Evolutionary conservation across 1,140 invertebrate genomes (phyloP), one percentile per base, ranked within the genome.

Genomic region (Triops cancriformis): DNA sequence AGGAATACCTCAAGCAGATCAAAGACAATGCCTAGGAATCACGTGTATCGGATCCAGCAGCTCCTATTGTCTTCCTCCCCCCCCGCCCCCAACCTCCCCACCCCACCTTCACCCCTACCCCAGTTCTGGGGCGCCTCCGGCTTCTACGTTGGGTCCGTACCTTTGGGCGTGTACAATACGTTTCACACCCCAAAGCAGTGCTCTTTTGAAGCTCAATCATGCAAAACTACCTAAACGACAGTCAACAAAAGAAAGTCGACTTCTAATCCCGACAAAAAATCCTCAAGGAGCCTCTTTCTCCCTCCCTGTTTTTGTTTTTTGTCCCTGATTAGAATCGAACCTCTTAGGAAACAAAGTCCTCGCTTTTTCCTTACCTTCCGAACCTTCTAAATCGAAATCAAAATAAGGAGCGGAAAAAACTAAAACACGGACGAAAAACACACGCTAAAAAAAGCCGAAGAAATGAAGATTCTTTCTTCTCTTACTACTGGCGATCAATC

Each of bases 111-210:
- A n/a, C n/a, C n/a, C n/a, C n/a, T n/a, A n/a, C n/a, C n/a, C n/a
- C n/a, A n/a, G n/a, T n/a, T n/a, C n/a, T n/a, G n/a, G n/a, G n/a
- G n/a, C n/a, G n/a, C n/a, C n/a, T n/a, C n/a, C n/a, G n/a, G n/a
- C n/a, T n/a, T n/a, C n/a, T n/a, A n/a, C n/a, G 23, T 27, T 26
- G 26, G 2, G 72, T 26, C 23, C 72, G 72, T 72, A 23, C 23
- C 23, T 72, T n/a, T 23, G 31, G 31, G 2, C 31, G 31, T 37
- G 7, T 37, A 37, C 31, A 37, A 37, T 37, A 64, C 23, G 10
- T 64, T 64, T 64, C 51, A 64, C 51, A 64, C 51, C 51, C 14
- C 51, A n/a, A 64, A 64, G 51, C 51, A 64, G 51, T 64, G 51
- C 51, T 64, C 51, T 64, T 64, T 64, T 64, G 51, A 64, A 64